Conservation (phyloP, 2,113 vertebrate species). For the Theristicus caerulescens region DNA sequence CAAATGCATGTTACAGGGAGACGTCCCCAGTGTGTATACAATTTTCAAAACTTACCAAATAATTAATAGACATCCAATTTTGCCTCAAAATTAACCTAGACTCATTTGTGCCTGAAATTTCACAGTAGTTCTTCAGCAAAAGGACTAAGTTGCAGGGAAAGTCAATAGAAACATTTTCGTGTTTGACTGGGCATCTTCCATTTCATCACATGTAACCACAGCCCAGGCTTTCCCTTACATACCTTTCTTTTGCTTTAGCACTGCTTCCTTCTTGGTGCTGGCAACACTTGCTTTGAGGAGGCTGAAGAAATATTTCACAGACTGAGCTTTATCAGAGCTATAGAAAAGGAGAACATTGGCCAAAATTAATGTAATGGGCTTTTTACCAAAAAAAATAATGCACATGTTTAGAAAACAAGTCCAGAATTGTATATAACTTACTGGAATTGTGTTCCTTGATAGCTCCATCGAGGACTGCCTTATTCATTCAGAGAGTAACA, state of each 20-base stretch:
- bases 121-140: neutral
- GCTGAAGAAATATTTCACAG: neutral
- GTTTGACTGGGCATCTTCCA: neutral
- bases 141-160: neutral
- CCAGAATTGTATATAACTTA: neutral
- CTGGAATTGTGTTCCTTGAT: neutral
- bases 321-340: neutral
- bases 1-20: neutral
- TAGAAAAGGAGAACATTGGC: neutral
- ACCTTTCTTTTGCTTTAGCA: neutral
- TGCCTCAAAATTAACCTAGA: neutral
- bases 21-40: neutral
- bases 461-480: neutral
- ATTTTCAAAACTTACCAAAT: neutral
- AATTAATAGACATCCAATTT: neutral
- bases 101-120: neutral
- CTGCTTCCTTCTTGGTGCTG: neutral
- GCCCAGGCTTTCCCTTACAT: neutral
- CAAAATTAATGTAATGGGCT: neutral
- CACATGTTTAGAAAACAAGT: slow-evolving; percentile 1
- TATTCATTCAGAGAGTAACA: neutral
- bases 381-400: neutral
- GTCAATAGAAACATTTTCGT: neutral
- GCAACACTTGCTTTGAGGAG: neutral
- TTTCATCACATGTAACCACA: neutral